Percentiles rank a stretch among this genome's conserved stretches.
These are phyloP conservation scores for Rhyzopertha dominica DNA, from an alignment of 1,140 invertebrate species.

Conservation along the genomic window DNA sequence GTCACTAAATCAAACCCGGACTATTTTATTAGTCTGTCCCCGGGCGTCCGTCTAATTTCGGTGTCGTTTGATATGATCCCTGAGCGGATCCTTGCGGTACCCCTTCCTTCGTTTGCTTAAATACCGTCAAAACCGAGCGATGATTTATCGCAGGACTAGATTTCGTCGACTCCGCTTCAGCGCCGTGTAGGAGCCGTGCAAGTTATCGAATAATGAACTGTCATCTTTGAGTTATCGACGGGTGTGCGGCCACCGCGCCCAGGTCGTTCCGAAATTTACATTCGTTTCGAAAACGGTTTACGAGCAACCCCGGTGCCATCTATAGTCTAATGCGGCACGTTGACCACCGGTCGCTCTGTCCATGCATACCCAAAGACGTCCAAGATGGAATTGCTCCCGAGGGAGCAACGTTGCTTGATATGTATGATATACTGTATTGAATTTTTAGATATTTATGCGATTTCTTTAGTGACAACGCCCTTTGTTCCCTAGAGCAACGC, in stretches of 20 bases:
- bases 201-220: slow-evolving; percentile 42
- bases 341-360: slow-evolving; percentile 30
- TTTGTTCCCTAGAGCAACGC: too few species aligned
- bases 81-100: too few species aligned
- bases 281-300: slow-evolving; percentile 41
- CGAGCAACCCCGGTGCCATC: slow-evolving; percentile 34
- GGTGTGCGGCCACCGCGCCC: slow-evolving; percentile 20
- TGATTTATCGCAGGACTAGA: too few species aligned
- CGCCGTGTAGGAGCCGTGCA: slow-evolving; percentile 38
- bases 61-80: too few species aligned
- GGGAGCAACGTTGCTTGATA: slow-evolving; percentile 38
- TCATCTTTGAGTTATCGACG: slow-evolving; percentile 42
- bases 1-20: too few species aligned
- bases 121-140: too few species aligned
- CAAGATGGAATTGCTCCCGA: slow-evolving; percentile 34
- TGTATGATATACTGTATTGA: slow-evolving; percentile 42
- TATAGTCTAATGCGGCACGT: slow-evolving; percentile 41
- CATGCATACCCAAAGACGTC: slow-evolving; percentile 40
- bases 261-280: slow-evolving; percentile 31
- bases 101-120: too few species aligned
- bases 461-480: too few species aligned
- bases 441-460: slow-evolving; percentile 38
- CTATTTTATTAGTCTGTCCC: too few species aligned
- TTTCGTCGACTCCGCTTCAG: too few species aligned
- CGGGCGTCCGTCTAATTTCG: too few species aligned